These are phyloP conservation scores for Coranthus polyacanthus DNA, from an alignment of 2,797 vertebrate species.

Conservation along the genomic window DNA sequence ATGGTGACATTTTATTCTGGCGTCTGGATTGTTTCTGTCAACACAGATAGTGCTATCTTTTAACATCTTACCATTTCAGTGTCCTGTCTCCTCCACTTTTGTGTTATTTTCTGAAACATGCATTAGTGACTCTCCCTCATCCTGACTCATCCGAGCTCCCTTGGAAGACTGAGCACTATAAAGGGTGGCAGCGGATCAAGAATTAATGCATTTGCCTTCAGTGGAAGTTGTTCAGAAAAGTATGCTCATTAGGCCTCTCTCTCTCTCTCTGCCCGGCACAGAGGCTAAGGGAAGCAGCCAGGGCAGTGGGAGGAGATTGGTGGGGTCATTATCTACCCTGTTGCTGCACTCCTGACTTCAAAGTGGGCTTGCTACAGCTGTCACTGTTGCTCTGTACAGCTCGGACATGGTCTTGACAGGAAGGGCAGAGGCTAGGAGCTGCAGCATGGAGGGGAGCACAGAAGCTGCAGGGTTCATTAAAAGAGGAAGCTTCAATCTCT, in stretches of 20 bases:
- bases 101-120: conserved; percentile 33
- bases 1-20: no score
- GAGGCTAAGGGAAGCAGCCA: conserved; percentile 39
- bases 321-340: conserved; percentile 71
- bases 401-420: conserved; percentile 67
- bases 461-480: conserved; percentile 63
- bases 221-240: conserved; percentile 67
- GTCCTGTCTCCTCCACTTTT: conserved; percentile 26
- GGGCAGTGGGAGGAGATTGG: conserved; percentile 60
- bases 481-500: conserved; percentile 34
- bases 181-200: conserved; percentile 57
- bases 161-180: conserved; percentile 44
- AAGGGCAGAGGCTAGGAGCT: conserved; percentile 47
- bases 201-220: conserved; percentile 68
- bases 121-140: conserved; percentile 54
- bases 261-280: conserved; percentile 21
- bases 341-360: conserved; percentile 69
- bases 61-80: conserved; percentile 5
- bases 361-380: conserved; percentile 61
- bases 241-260: conserved; percentile 71
- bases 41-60: no score
- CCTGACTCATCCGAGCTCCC: conserved; percentile 48
- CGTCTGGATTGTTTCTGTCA: no score
- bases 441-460: conserved; percentile 21
- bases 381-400: conserved; percentile 36